These are phyloP conservation scores for Hypsibius dujardini DNA, from an alignment of 1,140 invertebrate species.

Conservation along the genomic window DNA sequence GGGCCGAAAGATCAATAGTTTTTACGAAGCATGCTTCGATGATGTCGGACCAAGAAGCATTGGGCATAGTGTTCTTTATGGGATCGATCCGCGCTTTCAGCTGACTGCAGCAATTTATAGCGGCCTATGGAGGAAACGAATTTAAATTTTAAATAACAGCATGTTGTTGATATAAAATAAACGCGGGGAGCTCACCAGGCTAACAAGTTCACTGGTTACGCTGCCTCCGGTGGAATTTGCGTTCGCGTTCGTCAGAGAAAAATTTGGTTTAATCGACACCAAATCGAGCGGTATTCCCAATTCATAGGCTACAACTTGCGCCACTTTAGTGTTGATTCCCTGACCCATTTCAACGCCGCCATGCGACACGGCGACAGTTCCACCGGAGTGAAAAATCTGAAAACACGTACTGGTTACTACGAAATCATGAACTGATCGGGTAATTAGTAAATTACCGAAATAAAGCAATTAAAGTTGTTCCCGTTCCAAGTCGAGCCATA, in stretches of 20 bases:
- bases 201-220: constrained; percentile 28
- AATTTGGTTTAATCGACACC: constrained; percentile 29
- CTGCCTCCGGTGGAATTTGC: constrained; percentile 31
- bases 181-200: constrained; percentile 18
- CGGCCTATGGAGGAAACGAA: constrained; percentile 36
- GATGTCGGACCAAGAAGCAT: constrained; percentile 47
- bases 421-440: too few relatives aligned
- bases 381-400: constrained; percentile 43
- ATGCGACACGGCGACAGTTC: constrained; percentile 43
- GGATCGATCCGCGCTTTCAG: constrained; percentile 45
- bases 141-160: not conserved
- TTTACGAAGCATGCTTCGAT: constrained; percentile 41
- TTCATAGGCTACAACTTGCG: constrained; percentile 29
- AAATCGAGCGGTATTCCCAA: constrained; percentile 30
- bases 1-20: constrained; percentile 46
- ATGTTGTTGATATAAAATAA: not conserved
- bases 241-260: constrained; percentile 28
- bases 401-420: too few relatives aligned
- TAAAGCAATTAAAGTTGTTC: too few relatives aligned
- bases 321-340: constrained; percentile 26
- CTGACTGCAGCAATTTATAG: constrained; percentile 47
- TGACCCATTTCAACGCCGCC: constrained; percentile 52
- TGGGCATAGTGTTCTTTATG: constrained; percentile 39
- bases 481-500: too few relatives aligned
- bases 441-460: too few relatives aligned